phyloP scores from a whole-genome alignment of 2,888 invertebrate species.

The Sarcophaga subvicina region DNA sequence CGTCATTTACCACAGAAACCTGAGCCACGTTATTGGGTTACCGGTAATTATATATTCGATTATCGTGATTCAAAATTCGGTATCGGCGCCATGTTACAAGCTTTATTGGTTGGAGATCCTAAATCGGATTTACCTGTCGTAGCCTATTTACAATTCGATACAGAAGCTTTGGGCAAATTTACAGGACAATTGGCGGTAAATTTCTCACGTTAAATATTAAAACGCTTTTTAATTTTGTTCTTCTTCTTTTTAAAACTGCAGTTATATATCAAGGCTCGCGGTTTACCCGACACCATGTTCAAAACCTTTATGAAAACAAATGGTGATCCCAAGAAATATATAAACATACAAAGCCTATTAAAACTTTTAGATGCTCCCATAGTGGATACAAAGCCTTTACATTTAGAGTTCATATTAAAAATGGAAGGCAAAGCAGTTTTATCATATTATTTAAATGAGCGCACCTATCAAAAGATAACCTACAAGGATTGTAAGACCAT shows the following conservation, averaged over 20 bases:
- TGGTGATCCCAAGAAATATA: slow-evolving; percentile 83
- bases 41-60: slow-evolving; percentile 88
- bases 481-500: slow-evolving; percentile 84
- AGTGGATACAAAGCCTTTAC: slow-evolving; percentile 83
- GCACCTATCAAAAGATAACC: slow-evolving; percentile 85
- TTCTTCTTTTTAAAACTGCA: slow-evolving; percentile 73
- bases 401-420: slow-evolving; percentile 86
- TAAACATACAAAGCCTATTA: slow-evolving; percentile 83
- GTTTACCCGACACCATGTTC: slow-evolving; percentile 82
- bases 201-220: background rate
- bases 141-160: slow-evolving; percentile 83
- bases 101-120: slow-evolving; percentile 86
- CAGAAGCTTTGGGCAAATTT: slow-evolving; percentile 84
- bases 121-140: slow-evolving; percentile 86
- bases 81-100: slow-evolving; percentile 84
- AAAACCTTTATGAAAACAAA: slow-evolving; percentile 82
- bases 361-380: slow-evolving; percentile 82
- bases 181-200: slow-evolving; percentile 84
- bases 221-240: background rate
- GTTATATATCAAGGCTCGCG: slow-evolving; percentile 84
- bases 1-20: slow-evolving; percentile 85
- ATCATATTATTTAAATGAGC: slow-evolving; percentile 86
- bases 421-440: slow-evolving; percentile 87
- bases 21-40: slow-evolving; percentile 85
- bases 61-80: slow-evolving; percentile 85